phyloP scores from a whole-genome alignment of 2,888 invertebrate genomes.

The Hylaea fasciaria region DNA sequence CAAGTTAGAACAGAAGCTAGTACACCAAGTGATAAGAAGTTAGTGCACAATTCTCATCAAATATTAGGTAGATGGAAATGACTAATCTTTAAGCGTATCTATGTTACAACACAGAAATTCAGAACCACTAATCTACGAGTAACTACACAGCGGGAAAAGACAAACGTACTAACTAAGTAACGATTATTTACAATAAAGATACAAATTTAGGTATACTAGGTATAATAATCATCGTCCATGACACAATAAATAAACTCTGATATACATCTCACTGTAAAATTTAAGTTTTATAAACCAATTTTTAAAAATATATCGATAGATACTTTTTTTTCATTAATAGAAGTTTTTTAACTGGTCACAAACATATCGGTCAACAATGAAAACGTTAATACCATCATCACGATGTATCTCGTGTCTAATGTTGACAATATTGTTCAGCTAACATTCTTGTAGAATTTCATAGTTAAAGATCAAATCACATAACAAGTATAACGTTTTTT shows the following conservation, averaged over 20 bases:
- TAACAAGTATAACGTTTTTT: too few relatives aligned
- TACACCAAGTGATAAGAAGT: too few relatives aligned
- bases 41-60: neutral
- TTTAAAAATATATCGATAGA: conserved; percentile 7
- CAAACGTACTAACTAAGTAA: conserved; percentile 18
- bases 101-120: neutral
- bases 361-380: too few relatives aligned
- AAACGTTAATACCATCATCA: too few relatives aligned
- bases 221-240: conserved; percentile 22
- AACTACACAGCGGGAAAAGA: conserved; percentile 4
- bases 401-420: too few relatives aligned
- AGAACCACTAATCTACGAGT: neutral
- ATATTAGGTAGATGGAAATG: too few relatives aligned
- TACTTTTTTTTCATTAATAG: neutral
- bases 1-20: too few relatives aligned
- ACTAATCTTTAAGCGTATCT: too few relatives aligned
- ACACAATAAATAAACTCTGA: conserved; percentile 27
- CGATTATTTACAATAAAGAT: conserved; percentile 34
- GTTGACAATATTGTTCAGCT: too few relatives aligned
- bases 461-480: too few relatives aligned
- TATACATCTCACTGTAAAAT: conserved; percentile 17
- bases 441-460: too few relatives aligned
- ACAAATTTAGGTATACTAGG: conserved; percentile 10
- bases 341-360: too few relatives aligned
- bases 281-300: conserved; percentile 26